Conservation (phyloP, 2,113 vertebrate species). For the Eidolon helvum region DNA sequence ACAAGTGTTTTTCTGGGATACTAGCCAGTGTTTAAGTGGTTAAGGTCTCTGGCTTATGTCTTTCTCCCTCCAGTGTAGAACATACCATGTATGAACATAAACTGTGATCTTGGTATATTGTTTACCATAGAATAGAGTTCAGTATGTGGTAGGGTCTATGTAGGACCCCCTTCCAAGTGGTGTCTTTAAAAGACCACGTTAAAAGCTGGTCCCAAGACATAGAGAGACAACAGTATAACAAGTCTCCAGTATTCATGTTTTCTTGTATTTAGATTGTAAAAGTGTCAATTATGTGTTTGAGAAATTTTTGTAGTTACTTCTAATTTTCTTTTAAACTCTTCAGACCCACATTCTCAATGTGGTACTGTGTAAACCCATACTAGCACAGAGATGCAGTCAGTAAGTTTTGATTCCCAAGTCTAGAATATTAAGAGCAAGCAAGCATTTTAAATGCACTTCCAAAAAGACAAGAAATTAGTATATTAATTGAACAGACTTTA, state of each 20-base stretch:
- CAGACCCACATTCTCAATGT: conserved; percentile 63
- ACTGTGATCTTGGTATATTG: background rate
- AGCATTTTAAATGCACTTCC: conserved; percentile 67
- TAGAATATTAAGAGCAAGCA: conserved; percentile 66
- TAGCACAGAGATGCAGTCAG: conserved; percentile 68
- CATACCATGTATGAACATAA: background rate
- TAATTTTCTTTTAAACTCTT: conserved; percentile 72
- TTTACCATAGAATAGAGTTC: conserved; percentile 35
- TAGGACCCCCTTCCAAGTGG: background rate
- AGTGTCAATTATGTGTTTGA: conserved; percentile 52
- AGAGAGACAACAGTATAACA: background rate
- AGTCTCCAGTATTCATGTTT: background rate
- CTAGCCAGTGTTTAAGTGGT: conserved; percentile 30
- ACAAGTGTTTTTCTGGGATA: background rate
- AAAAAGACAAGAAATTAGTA: conserved; percentile 50
- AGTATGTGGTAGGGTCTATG: conserved; percentile 28
- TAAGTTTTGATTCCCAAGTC: conserved; percentile 71
- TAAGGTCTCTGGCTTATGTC: conserved; percentile 46
- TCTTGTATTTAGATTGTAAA: conserved; percentile 51
- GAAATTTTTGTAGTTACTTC: conserved; percentile 59
- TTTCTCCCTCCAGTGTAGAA: conserved; percentile 18
- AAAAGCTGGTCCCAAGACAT: background rate
- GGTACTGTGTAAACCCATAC: conserved; percentile 64
- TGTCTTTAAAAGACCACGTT: background rate
- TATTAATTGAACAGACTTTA: conserved; percentile 40